phyloP scores from a whole-genome alignment of 2,888 invertebrate genomes.

The Tiphia femorata region DNA sequence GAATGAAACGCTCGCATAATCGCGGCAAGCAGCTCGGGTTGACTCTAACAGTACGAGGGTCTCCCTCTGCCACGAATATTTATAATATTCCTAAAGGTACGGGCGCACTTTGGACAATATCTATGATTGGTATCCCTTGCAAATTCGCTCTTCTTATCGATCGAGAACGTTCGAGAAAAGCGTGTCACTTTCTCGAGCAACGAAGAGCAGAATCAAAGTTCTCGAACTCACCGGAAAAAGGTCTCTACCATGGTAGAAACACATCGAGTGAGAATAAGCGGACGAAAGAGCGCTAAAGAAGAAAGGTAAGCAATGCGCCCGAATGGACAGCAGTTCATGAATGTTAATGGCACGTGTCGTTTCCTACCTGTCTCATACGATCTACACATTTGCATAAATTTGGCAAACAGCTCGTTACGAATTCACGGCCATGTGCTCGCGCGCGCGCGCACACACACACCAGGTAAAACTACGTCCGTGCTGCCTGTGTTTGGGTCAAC shows the following conservation, averaged over 20 bases:
- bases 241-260: too few relatives aligned
- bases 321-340: slow-evolving; percentile 42
- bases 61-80: too few relatives aligned
- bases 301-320: not conserved
- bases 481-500: slow-evolving; percentile 37
- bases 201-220: too few relatives aligned
- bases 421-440: slow-evolving; percentile 32
- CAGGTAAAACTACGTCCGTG: not conserved
- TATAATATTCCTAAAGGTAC: too few relatives aligned
- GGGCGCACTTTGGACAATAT: too few relatives aligned
- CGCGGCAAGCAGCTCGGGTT: not conserved
- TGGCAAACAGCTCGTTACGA: slow-evolving; percentile 55
- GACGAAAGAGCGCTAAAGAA: slow-evolving; percentile 5
- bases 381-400: slow-evolving; percentile 57
- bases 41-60: too few relatives aligned
- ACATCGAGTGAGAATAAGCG: not conserved
- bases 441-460: slow-evolving; percentile 7
- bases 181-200: too few relatives aligned
- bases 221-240: too few relatives aligned
- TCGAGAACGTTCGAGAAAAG: too few relatives aligned
- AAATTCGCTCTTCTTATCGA: too few relatives aligned
- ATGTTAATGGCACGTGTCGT: slow-evolving; percentile 53
- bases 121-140: too few relatives aligned
- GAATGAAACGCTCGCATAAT: not conserved
- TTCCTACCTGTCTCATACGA: slow-evolving; percentile 35